Percentiles rank a stretch among this genome's conserved stretches.
phyloP scores from a whole-genome alignment of 1,140 invertebrate species.

The Wasmannia auropunctata region DNA sequence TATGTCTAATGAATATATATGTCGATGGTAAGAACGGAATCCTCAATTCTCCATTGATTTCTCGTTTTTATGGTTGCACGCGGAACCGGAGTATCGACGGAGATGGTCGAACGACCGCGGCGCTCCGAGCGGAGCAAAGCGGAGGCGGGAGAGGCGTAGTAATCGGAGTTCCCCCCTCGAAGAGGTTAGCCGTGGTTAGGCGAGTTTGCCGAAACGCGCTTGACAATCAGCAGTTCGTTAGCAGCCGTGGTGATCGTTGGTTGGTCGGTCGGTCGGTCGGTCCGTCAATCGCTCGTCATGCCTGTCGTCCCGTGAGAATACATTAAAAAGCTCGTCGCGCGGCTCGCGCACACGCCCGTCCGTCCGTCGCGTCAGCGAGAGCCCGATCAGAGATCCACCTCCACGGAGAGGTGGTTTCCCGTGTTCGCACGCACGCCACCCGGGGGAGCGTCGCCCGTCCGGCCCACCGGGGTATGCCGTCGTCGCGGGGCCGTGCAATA shows the following conservation, averaged over 20 bases:
- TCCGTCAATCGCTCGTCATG: not conserved
- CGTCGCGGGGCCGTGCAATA: conserved; percentile 5
- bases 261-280: not conserved
- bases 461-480: not conserved
- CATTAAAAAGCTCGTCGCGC: no score
- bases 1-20: no score
- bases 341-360: not conserved
- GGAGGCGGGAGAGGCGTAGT: no score
- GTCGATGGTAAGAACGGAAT: no score
- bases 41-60: no score
- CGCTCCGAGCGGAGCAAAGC: not conserved
- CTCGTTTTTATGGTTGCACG: no score
- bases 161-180: not conserved
- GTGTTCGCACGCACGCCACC: not conserved
- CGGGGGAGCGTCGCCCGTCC: not conserved
- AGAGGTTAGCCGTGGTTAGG: no score
- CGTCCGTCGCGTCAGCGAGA: not conserved
- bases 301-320: not conserved
- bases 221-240: conserved; percentile 21
- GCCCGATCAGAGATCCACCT: not conserved
- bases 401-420: not conserved
- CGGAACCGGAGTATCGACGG: no score
- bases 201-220: not conserved
- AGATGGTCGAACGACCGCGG: not conserved
- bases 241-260: not conserved